Conservation (phyloP, 2,113 vertebrate species). For the Gasterosteus nipponicus region DNA sequence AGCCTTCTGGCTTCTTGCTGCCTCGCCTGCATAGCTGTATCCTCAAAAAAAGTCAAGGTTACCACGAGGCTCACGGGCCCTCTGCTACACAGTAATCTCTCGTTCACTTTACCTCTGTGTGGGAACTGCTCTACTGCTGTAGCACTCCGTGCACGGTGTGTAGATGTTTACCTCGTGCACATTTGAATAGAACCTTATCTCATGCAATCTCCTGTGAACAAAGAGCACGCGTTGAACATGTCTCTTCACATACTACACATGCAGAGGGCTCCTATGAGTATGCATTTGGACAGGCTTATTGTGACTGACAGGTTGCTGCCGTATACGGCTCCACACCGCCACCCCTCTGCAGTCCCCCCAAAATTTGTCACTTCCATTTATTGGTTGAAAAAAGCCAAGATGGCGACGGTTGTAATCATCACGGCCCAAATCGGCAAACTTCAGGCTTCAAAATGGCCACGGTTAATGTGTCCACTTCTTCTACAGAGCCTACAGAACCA, state of each 20-base stretch:
- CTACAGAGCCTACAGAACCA: background rate
- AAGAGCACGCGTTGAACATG: background rate
- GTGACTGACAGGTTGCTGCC: no score
- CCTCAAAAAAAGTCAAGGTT: constrained; percentile 83
- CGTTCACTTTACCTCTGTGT: constrained; percentile 18
- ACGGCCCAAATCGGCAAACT: no score
- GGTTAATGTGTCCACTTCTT: no score
- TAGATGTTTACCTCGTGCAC: background rate
- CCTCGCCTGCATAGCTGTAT: constrained; percentile 76
- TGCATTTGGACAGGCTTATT: background rate
- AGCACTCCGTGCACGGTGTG: background rate
- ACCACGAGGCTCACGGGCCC: constrained; percentile 50
- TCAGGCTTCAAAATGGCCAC: no score
- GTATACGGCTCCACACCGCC: no score
- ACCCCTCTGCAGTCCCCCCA: no score
- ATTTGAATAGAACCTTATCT: background rate
- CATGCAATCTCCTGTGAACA: background rate
- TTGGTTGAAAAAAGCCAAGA: no score
- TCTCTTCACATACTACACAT: constrained; percentile 2
- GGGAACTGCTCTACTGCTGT: background rate
- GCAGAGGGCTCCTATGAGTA: background rate
- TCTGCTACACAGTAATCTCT: constrained; percentile 19
- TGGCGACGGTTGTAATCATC: no score
- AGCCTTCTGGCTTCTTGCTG: constrained; percentile 66
- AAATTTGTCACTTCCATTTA: no score